phyloP scores from a whole-genome alignment of 1,140 invertebrate genomes.

The Brachionus plicatilis region DNA sequence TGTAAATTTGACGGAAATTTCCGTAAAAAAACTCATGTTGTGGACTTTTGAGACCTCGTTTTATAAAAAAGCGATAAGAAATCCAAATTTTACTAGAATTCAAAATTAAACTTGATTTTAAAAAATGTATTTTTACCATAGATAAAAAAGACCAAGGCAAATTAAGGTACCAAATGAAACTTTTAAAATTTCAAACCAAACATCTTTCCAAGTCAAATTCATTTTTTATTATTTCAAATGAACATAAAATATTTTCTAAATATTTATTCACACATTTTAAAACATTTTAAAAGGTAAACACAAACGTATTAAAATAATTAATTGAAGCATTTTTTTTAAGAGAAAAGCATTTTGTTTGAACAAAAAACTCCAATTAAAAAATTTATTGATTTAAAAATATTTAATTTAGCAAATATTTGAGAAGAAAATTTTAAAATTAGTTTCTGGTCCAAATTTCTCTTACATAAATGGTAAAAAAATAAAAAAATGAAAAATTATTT shows the following conservation, averaged over 20 bases:
- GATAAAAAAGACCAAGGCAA: neutral
- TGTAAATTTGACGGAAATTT: neutral
- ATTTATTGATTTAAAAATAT: neutral
- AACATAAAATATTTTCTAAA: neutral
- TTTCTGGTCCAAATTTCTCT: neutral
- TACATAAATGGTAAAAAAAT: neutral
- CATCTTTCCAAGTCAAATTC: neutral
- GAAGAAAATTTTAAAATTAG: neutral
- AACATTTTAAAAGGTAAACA: neutral
- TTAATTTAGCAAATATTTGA: neutral
- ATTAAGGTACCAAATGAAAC: neutral
- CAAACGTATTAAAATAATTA: neutral
- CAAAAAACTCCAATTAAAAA: neutral
- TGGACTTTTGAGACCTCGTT: neutral
- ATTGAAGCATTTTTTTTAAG: neutral
- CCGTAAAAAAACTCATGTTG: slow-evolving; percentile 20
- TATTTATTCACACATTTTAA: neutral
- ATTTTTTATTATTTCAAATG: neutral
- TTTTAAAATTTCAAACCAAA: neutral
- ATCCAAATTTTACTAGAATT: slow-evolving; percentile 16
- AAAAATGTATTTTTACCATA: neutral
- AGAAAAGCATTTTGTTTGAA: neutral
- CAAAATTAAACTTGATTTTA: neutral
- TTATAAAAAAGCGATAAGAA: slow-evolving; percentile 7
- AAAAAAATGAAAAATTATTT: neutral